Evolutionary conservation across 2,797 vertebrate species (phyloP), one percentile per base, ranked within the genome.

Genomic region (Danionella dracula): DNA sequence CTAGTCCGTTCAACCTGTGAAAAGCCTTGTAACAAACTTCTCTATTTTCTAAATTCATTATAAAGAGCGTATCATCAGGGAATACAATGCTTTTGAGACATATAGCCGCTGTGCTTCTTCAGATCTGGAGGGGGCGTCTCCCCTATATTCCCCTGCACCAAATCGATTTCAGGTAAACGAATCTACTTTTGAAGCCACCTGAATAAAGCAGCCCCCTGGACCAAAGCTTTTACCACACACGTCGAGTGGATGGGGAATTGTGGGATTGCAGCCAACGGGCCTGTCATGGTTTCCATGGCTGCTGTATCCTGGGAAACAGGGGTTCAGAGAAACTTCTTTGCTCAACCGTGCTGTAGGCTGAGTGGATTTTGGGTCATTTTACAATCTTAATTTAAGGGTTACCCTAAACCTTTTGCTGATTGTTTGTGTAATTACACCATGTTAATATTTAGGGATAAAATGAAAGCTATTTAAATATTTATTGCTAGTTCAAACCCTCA

Each of bases 141-240:
- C 1, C 0, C 45, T n/a, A 12, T 65, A 34, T 35, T 7, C 15
- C 9, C 1, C 3, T 5, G 15, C 41, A 37, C 21, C 60, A 61
- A 56, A 70, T 57, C 20, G 11, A 51, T 45, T 65, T 32, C 45
- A 40, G 60, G 45, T 37, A 53, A 70, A 50, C 38, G 41, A 57
- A 49, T 50, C 32, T 38, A 35, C 41, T 38, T 54, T 55, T 55
- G 32, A 56, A 56, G 41, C 17, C 51, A 37, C 50, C 41, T 56
- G 63, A 66, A 29, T 21, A 27, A 34, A 35, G 31, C 55, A 41
- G 20, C 19, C 27, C 42, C 61, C 48, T 12, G 27, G 11, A 54
- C 7, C 27, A 60, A 53, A 27, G 32, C 21, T 51, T 59, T 42
- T 55, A 56, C 11, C 11, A 8, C 27, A 49, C 35, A 49, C 27